phyloP scores from a whole-genome alignment of 2,113 vertebrate species.

The Otus sunia region DNA sequence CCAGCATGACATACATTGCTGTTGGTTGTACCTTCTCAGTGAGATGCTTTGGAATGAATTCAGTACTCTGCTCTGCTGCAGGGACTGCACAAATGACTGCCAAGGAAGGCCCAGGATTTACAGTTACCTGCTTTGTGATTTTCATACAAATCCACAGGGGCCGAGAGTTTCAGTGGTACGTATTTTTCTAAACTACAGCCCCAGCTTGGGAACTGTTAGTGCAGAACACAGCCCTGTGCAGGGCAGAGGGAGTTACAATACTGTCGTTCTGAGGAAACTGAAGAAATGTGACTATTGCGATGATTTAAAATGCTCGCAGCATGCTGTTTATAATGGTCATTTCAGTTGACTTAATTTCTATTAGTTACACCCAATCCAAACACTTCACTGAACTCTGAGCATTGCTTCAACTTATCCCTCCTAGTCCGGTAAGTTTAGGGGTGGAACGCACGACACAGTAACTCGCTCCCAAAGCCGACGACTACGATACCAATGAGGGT shows the following conservation, averaged over 20 bases:
- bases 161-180: too few relatives aligned
- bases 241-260: neutral
- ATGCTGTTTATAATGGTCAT: neutral
- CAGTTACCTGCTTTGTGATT: neutral
- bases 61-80: neutral
- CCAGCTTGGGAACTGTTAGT: neutral
- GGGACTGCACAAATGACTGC: neutral
- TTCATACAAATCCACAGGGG: neutral
- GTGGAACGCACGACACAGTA: accelerated
- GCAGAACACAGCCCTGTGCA: neutral
- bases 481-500: accelerated
- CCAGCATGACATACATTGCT: accelerated
- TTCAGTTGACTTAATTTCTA: neutral
- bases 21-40: neutral
- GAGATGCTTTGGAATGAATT: neutral
- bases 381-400: neutral
- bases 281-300: accelerated
- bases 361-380: neutral
- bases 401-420: accelerated
- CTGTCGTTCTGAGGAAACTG: accelerated
- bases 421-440: neutral
- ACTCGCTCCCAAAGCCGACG: neutral
- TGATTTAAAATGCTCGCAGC: neutral
- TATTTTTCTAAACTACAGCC: neutral
- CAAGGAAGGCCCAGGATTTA: neutral